Percentiles rank a stretch among this genome's conserved stretches.
phyloP scores from a whole-genome alignment of 2,113 vertebrate species.

The Podarcis raffonei region DNA sequence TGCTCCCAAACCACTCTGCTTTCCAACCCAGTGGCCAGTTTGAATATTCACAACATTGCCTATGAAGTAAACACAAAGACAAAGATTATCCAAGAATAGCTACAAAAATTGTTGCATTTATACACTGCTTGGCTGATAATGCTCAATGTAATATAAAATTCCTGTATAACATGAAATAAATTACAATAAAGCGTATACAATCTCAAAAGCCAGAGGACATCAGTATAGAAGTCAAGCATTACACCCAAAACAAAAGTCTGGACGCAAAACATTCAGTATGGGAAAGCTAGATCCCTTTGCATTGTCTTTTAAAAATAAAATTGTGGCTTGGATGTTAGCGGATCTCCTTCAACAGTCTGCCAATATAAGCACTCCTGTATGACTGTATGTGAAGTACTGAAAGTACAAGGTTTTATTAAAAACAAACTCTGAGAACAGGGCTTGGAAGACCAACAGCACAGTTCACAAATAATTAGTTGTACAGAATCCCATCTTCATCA shows the following conservation, averaged over 20 bases:
- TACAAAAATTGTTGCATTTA: background rate
- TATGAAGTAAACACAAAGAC: slow-evolving; percentile 59
- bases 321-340: background rate
- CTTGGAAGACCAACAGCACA: background rate
- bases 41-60: slow-evolving; percentile 98
- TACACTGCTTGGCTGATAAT: background rate
- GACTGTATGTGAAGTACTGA: background rate
- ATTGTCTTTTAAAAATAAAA: background rate
- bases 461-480: background rate
- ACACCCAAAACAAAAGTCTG: background rate
- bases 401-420: background rate
- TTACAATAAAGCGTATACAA: background rate
- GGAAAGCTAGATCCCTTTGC: background rate
- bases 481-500: background rate
- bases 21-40: slow-evolving; percentile 96
- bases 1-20: slow-evolving; percentile 96
- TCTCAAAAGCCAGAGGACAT: background rate
- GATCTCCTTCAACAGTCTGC: background rate
- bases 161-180: too few species aligned
- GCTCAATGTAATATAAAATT: background rate
- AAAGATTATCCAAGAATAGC: background rate
- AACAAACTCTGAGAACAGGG: background rate
- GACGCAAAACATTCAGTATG: background rate
- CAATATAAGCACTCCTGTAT: background rate
- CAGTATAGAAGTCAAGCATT: background rate